phyloP scores from a whole-genome alignment of 2,113 vertebrate species.

The Micromys minutus region DNA sequence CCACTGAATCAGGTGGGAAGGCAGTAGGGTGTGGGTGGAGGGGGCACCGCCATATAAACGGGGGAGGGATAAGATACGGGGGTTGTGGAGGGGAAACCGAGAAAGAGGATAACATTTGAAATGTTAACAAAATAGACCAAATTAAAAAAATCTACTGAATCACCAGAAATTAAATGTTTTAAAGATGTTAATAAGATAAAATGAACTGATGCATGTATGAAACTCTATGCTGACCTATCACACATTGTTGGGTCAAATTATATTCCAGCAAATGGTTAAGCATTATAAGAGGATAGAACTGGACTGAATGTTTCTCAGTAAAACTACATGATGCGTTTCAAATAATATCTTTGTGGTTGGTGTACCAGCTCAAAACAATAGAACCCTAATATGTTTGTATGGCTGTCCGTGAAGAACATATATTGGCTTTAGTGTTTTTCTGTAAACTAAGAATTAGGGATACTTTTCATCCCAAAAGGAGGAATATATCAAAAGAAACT shows the following conservation, averaged over 20 bases:
- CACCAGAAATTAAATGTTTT: conserved; percentile 78
- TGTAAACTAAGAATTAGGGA: conserved; percentile 10
- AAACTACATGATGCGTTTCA: conserved; percentile 63
- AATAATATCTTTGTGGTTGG: conserved; percentile 49
- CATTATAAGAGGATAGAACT: conserved; percentile 45
- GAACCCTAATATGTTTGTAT: neutral
- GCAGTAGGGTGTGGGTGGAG: too few species aligned
- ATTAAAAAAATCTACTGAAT: conserved; percentile 60
- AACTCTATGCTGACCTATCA: conserved; percentile 79
- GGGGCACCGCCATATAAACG: too few species aligned
- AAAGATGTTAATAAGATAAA: conserved; percentile 80
- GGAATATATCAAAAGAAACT: neutral
- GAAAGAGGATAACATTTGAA: too few species aligned
- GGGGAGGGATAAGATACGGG: too few species aligned
- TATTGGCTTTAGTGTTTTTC: neutral
- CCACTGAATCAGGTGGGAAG: conserved; percentile 72
- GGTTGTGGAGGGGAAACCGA: too few species aligned
- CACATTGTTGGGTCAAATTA: conserved; percentile 64
- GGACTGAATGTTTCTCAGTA: conserved; percentile 60
- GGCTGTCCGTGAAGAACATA: neutral
- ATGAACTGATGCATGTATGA: conserved; percentile 66
- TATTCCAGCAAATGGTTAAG: conserved; percentile 68
- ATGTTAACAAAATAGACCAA: too few species aligned
- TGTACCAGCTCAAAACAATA: conserved; percentile 9
- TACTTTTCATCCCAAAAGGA: conserved; percentile 38